Conservation (phyloP, 2,797 vertebrate species). For the Lithobates sylvaticus region DNA sequence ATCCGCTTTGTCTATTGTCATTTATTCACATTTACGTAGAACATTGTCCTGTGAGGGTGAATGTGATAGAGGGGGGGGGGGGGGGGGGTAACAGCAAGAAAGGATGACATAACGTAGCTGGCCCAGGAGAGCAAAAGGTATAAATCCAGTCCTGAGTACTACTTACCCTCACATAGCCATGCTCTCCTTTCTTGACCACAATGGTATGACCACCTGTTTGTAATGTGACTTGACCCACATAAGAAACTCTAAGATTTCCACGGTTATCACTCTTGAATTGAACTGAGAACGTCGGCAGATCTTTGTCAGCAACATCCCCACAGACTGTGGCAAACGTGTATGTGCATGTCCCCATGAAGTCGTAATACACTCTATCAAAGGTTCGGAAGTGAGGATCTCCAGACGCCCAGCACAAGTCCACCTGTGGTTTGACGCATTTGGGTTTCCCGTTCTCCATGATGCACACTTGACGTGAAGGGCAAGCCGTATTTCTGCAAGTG, state of each 20-base stretch:
- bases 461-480: conserved; percentile 77
- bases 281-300: conserved; percentile 77
- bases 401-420: conserved; percentile 74
- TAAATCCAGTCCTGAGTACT: background rate
- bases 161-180: conserved; percentile 49
- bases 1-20: too few relatives aligned
- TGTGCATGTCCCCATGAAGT: conserved; percentile 86
- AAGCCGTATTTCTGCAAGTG: conserved; percentile 67
- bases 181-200: conserved; percentile 36
- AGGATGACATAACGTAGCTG: too few relatives aligned
- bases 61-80: too few relatives aligned
- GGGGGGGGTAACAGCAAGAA: too few relatives aligned
- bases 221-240: conserved; percentile 66
- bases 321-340: conserved; percentile 79
- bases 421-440: conserved; percentile 71
- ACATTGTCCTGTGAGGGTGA: too few relatives aligned
- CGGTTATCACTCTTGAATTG: conserved; percentile 82
- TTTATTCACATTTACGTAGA: too few relatives aligned
- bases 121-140: background rate
- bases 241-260: conserved; percentile 79
- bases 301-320: conserved; percentile 66
- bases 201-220: conserved; percentile 12
- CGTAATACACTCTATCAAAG: conserved; percentile 77
- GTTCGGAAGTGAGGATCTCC: conserved; percentile 84
- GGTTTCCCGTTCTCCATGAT: conserved; percentile 64